Percentiles rank a stretch among this genome's conserved stretches.
These are phyloP conservation scores for Aethes cnicana DNA, from an alignment of 2,888 invertebrate genomes.

Conservation along the genomic window DNA sequence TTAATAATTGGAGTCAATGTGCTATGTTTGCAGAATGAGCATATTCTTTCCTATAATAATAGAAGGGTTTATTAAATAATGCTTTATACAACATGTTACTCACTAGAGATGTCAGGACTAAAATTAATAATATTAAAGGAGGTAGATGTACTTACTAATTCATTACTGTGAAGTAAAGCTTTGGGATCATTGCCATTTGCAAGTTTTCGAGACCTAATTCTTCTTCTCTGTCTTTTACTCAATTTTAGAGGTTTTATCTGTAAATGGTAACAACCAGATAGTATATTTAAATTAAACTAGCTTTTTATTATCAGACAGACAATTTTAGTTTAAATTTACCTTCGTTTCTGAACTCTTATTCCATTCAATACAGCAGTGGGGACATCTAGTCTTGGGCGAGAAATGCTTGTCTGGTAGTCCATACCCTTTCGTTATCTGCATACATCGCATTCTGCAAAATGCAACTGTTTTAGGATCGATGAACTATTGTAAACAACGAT, in stretches of 20 bases:
- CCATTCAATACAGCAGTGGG: conserved; percentile 65
- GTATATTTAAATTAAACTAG: too few species aligned
- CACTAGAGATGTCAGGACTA: too few species aligned
- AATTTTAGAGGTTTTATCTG: conserved; percentile 56
- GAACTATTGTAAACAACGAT: too few species aligned
- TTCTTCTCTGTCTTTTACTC: conserved; percentile 50
- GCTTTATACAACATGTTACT: not conserved
- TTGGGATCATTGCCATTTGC: conserved; percentile 37
- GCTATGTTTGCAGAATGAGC: conserved; percentile 59
- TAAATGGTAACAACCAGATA: conserved; percentile 38
- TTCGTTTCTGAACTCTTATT: conserved; percentile 46
- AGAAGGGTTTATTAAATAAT: not conserved
- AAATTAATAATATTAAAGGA: too few species aligned
- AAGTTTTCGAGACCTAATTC: conserved; percentile 44
- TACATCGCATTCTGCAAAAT: conserved; percentile 61
- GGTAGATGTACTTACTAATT: conserved; percentile 65
- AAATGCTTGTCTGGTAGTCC: conserved; percentile 64
- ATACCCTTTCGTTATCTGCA: conserved; percentile 53
- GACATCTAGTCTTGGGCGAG: conserved; percentile 57
- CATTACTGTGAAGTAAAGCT: conserved; percentile 50
- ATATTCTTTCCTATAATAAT: conserved; percentile 59
- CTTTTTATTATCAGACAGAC: too few species aligned
- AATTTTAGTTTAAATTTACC: conserved; percentile 49
- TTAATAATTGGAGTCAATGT: conserved; percentile 46
- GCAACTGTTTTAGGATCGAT: not conserved